Percentiles rank a stretch among this genome's conserved stretches.
Conservation (phyloP, 2,113 vertebrate species). For the Fukomys damarensis region DNA sequence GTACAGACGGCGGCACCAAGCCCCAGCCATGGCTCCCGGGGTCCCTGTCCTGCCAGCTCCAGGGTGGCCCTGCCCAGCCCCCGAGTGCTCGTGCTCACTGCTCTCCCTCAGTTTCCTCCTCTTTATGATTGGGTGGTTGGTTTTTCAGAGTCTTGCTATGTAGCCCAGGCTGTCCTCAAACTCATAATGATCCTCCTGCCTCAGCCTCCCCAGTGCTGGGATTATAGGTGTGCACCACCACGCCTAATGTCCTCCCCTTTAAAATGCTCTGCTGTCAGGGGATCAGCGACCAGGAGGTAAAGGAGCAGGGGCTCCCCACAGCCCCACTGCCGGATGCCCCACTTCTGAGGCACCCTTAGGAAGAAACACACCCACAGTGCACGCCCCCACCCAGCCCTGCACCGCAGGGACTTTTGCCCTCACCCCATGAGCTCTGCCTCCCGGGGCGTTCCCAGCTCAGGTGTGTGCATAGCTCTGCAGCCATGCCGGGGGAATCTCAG, state of each 20-base stretch:
- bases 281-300: neutral
- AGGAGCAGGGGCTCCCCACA: accelerated
- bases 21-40: neutral
- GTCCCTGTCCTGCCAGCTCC: neutral
- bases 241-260: neutral
- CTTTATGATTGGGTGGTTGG: neutral
- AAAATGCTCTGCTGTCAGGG: neutral
- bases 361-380: accelerated
- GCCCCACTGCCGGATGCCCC: neutral
- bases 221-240: neutral
- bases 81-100: no score
- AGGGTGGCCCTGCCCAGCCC: neutral
- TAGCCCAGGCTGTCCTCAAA: neutral
- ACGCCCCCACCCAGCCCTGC: no score
- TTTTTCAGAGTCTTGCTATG: neutral
- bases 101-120: neutral
- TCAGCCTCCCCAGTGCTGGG: neutral
- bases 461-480: neutral
- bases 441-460: neutral
- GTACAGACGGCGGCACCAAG: neutral
- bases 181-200: neutral
- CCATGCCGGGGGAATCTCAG: accelerated
- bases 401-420: accelerated
- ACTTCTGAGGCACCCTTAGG: neutral
- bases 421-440: neutral